Percentiles rank a stretch among this genome's conserved stretches.
Evolutionary conservation across 64 coral and sea anemone species (phyloP).

Genomic region (Dendrophyllia cribrosa): DNA sequence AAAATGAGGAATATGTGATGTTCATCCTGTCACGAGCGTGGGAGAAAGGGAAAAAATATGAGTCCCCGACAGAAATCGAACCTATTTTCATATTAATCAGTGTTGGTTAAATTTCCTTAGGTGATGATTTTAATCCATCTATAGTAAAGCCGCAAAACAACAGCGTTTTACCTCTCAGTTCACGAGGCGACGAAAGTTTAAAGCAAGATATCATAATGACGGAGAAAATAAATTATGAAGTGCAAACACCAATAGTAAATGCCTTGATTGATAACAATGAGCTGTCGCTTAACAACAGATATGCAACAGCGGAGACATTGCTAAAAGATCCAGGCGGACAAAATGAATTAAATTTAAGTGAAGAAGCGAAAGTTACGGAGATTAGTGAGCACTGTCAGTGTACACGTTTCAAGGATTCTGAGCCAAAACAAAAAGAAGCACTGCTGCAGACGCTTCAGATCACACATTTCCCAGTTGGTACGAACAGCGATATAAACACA

Average conservation of each 20-base stretch:
- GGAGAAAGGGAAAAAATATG: no score
- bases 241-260: neutral
- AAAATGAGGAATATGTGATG: no score
- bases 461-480: slow-evolving; percentile 19
- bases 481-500: neutral
- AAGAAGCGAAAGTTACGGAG: neutral
- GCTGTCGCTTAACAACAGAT: neutral
- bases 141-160: neutral
- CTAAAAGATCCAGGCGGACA: neutral
- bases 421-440: neutral
- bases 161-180: neutral
- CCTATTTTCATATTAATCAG: no score
- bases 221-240: neutral
- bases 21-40: no score
- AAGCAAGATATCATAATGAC: neutral
- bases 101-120: no score
- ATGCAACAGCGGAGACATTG: neutral
- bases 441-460: neutral
- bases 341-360: neutral
- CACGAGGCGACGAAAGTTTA: neutral
- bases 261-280: neutral
- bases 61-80: no score
- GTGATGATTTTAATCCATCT: no score
- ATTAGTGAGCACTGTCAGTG: neutral
- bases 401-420: neutral